phyloP scores from a whole-genome alignment of 2,113 vertebrate genomes.

The Datnioides undecimradiatus region DNA sequence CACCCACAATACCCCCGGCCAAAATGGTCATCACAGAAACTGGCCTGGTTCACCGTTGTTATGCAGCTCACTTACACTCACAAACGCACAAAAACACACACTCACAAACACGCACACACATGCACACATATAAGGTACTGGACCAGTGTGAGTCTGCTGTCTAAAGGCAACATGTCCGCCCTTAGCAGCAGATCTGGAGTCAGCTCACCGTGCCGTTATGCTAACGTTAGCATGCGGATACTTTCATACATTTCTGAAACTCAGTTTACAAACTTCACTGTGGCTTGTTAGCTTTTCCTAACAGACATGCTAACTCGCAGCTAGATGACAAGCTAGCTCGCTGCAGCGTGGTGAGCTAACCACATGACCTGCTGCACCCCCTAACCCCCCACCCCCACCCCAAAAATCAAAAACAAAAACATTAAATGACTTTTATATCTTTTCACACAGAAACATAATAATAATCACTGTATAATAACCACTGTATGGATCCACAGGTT shows the following conservation, averaged over 20 bases:
- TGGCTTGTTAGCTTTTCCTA: not conserved
- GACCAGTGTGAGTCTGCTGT: slow-evolving; percentile 77
- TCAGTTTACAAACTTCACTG: too few relatives aligned
- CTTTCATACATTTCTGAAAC: not conserved
- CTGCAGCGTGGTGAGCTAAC: slow-evolving; percentile 44
- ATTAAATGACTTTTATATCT: slow-evolving; percentile 61
- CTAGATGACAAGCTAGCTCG: not conserved
- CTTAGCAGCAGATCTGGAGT: slow-evolving; percentile 51
- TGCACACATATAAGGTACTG: slow-evolving; percentile 34
- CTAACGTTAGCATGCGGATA: slow-evolving; percentile 11
- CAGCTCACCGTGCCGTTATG: slow-evolving; percentile 35
- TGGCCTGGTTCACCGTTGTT: slow-evolving; percentile 38
- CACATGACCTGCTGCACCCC: slow-evolving; percentile 34
- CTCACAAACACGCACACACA: not conserved
- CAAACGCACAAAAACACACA: slow-evolving; percentile 18
- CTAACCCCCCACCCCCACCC: not conserved
- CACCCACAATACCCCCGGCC: not conserved
- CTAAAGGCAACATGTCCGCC: slow-evolving; percentile 71
- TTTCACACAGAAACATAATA: slow-evolving; percentile 69
- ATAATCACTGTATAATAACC: slow-evolving; percentile 68
- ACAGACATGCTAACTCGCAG: not conserved
- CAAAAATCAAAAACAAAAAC: slow-evolving; percentile 56
- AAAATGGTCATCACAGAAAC: slow-evolving; percentile 44
- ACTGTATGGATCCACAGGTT: slow-evolving; percentile 73
- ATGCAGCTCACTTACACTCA: slow-evolving; percentile 20